Evolutionary conservation across 2,113 vertebrate genomes (phyloP).

Genomic region (Rhizomys pruinosus): DNA sequence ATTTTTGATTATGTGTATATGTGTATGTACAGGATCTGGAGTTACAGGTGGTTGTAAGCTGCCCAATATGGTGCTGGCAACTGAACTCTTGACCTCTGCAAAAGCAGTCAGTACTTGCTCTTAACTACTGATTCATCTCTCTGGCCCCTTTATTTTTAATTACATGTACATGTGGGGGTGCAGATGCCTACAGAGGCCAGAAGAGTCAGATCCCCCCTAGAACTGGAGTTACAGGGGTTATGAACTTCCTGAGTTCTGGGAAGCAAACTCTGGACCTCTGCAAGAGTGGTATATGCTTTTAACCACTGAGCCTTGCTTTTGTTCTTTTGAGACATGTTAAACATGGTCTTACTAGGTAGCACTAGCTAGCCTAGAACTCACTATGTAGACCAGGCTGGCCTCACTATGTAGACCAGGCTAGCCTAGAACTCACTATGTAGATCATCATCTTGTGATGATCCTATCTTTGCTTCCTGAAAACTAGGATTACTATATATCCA

Average conservation of each 20-base stretch:
- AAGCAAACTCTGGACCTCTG: neutral
- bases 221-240: neutral
- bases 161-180: too few species aligned
- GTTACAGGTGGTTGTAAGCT: too few species aligned
- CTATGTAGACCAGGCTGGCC: neutral
- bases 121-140: too few species aligned
- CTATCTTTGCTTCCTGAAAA: neutral
- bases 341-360: neutral
- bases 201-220: neutral
- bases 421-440: neutral
- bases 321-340: neutral
- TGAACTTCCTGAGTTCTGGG: neutral
- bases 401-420: neutral
- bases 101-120: too few species aligned
- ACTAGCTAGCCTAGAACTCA: neutral
- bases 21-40: too few species aligned
- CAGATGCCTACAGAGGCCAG: neutral
- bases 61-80: too few species aligned
- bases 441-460: neutral
- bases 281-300: neutral
- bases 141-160: too few species aligned
- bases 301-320: neutral
- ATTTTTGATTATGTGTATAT: neutral
- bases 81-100: too few species aligned
- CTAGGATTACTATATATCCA: neutral